A percentile compares a stretch with the other conserved stretches of the same genome.
Conservation (phyloP, 92 coral and sea anemone genomes). For the Porites cylindrica region DNA sequence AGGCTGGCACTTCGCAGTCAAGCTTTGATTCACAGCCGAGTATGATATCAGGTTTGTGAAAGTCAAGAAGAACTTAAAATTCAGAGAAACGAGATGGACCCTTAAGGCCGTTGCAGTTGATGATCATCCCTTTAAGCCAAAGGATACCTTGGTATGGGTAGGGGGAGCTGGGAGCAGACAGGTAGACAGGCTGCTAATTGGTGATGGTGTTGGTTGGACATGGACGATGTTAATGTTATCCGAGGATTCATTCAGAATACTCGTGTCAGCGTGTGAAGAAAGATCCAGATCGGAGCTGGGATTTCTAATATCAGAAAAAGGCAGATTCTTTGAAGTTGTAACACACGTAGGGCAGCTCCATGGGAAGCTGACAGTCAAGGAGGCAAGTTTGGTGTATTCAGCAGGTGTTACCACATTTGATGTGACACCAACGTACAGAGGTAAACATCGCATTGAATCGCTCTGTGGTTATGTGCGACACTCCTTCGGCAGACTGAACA, state of each 20-base stretch:
- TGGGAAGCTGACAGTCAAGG: conserved; percentile 6
- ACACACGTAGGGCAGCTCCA: conserved; percentile 12
- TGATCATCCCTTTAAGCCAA: conserved; percentile 52
- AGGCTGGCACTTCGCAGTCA: conserved; percentile 26
- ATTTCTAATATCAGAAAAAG: background rate
- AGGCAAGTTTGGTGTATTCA: conserved; percentile 11
- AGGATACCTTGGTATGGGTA: background rate
- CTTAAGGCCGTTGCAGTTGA: conserved; percentile 63
- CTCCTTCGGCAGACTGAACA: too few relatives aligned
- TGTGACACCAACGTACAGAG: too few relatives aligned
- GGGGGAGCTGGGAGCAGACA: background rate
- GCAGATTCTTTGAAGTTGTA: conserved; percentile 4
- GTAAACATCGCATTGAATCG: too few relatives aligned
- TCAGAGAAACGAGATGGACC: conserved; percentile 29
- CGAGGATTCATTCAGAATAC: conserved; percentile 2
- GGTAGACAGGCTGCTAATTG: conserved; percentile 10
- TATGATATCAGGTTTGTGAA: conserved; percentile 41
- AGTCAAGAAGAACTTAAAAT: conserved; percentile 22
- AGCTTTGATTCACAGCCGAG: conserved; percentile 57
- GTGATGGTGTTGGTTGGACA: conserved; percentile 4
- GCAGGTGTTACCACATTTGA: background rate
- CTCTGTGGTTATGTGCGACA: too few relatives aligned
- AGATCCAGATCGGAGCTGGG: background rate
- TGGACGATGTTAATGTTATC: conserved; percentile 8
- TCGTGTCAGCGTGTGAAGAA: conserved; percentile 2